A percentile compares a stretch with the other conserved stretches of the same genome.
Evolutionary conservation across 2,888 invertebrate species (phyloP).

Genomic region (Hipparchia sbordonii): DNA sequence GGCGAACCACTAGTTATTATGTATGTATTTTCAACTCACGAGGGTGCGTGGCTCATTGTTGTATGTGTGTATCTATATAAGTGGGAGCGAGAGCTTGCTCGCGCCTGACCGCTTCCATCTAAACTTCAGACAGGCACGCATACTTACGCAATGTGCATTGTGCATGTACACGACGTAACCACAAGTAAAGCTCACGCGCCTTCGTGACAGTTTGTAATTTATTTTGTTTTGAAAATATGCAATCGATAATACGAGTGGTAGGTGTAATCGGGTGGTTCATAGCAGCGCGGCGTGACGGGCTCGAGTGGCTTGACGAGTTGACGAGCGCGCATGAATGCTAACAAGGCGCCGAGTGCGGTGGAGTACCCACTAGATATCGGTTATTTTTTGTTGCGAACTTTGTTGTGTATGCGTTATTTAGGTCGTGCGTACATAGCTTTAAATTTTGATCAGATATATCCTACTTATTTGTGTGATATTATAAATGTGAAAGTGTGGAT

Average conservation of each 20-base stretch:
- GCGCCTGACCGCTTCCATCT: no score
- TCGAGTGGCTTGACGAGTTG: slow-evolving; percentile 4
- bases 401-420: not conserved
- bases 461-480: no score
- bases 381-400: slow-evolving; percentile 3
- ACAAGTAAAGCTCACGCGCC: no score
- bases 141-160: not conserved
- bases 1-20: no score
- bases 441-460: no score
- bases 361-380: not conserved
- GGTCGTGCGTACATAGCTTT: not conserved
- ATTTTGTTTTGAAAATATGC: not conserved
- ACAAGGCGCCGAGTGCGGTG: slow-evolving; percentile 5
- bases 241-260: slow-evolving; percentile 1
- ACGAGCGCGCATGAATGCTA: slow-evolving; percentile 8
- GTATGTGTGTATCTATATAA: no score
- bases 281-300: slow-evolving; percentile 5
- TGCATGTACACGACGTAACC: not conserved
- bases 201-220: not conserved
- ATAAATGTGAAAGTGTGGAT: no score
- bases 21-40: no score
- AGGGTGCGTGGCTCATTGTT: no score
- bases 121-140: no score
- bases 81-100: no score
- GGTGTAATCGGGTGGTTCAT: slow-evolving; percentile 10